Evolutionary conservation across 2,888 invertebrate genomes (phyloP), one percentile per base, ranked within the genome.

Genomic region (Zhengitettix transpicula): DNA sequence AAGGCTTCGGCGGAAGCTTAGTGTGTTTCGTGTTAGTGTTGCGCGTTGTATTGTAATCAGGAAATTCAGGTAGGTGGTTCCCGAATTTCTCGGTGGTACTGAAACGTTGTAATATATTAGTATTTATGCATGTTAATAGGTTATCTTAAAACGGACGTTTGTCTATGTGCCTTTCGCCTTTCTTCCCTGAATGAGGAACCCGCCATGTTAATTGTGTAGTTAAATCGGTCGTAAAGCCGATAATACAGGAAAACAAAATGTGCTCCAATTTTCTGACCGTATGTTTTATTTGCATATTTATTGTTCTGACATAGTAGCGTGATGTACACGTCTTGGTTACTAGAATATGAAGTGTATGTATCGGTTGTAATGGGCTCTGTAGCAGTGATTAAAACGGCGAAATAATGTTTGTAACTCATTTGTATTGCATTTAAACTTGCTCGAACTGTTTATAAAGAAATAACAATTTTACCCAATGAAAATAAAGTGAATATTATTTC

Each of bases 111-210:
- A 54, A 61, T 52, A 53, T 62, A 61, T 58, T 61, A 61, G 54
- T 57, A 54, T 55, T 28, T 15, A 40, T 63, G 60, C 61, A 63
- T 63, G 61, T 53, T 54, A 63, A 55, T 57, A 58, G 58, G 53
- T 55, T 58, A 62, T 64, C 59, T 65, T 64, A 64, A 15, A 53
- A 28, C 62, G 60, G 55, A 59, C 63, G 63, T 63, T 69, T 70
- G 55, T 41, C 69, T 68, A 68, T 72, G 71, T 72, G 72, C 72
- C 58, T 60, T 59, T 60, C 64, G 64, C 62, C 65, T 65, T 72
- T 73, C 73, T 71, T 73, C 71, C 69, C 69, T 69, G 71, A 71
- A 69, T 70, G 72, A 71, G 70, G 70, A 69, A 68, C 71, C 73
- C 75, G 75, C 75, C 75, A 75, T 75, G 74, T 75, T 75, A 28